Conservation (phyloP, 2,888 invertebrate species). For the Acanthopleura granulata region DNA sequence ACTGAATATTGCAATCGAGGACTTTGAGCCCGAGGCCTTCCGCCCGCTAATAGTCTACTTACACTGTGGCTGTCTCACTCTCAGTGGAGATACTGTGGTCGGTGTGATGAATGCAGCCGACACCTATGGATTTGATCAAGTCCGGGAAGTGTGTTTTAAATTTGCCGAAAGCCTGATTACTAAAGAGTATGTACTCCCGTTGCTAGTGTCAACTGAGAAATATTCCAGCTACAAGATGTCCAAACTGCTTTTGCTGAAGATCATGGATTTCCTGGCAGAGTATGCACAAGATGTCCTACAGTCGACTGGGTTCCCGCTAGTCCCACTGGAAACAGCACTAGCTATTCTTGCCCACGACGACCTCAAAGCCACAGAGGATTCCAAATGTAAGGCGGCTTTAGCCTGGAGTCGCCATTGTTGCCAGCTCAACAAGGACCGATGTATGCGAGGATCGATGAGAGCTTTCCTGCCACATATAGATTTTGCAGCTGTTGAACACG, state of each 20-base stretch:
- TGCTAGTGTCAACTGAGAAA: neutral
- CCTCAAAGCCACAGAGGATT: neutral
- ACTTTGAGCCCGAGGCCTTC: neutral
- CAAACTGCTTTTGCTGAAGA: neutral
- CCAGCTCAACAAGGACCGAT: neutral
- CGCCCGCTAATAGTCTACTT: neutral
- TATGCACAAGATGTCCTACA: neutral
- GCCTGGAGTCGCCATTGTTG: neutral
- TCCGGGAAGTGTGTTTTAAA: neutral
- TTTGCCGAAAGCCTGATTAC: neutral
- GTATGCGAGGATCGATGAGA: neutral
- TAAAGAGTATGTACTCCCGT: neutral
- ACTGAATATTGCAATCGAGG: neutral
- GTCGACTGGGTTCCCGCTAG: neutral
- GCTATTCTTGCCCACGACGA: neutral
- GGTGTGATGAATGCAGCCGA: constrained; percentile 6
- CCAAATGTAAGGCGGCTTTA: neutral
- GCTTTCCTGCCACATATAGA: neutral
- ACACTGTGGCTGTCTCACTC: neutral
- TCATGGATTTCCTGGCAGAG: neutral
- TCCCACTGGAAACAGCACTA: neutral
- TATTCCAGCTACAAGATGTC: neutral
- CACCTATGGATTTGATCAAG: neutral
- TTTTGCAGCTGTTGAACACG: neutral
- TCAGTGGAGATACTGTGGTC: neutral